Evolutionary conservation across 2,797 vertebrate species (phyloP), one percentile per base, ranked within the genome.

Genomic region (Spinus olivaceus): DNA sequence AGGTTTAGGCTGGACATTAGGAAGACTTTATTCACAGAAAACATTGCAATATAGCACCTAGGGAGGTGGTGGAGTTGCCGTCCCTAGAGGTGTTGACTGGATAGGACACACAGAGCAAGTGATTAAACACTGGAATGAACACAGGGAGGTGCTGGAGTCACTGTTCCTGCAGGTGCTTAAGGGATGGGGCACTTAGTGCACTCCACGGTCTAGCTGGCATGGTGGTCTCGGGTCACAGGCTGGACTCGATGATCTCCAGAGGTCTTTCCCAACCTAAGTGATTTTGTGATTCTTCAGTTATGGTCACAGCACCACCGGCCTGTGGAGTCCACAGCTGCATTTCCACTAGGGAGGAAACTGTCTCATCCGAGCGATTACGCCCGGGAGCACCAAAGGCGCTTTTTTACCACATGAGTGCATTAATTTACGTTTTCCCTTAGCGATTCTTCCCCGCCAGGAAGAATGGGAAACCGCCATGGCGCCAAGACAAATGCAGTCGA

Each of bases 401-500:
- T 61, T 59, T 7, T 4, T 30, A 6, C 10, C 2, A 30, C 7
- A 3, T 1, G 6, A 33, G 3, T 3, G 16, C 27, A 47, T 32
- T n/a, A 7, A 50, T 21, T 30, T 42, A 24, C 37, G 10, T 7
- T 23, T 42, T 53, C 13, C 10, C 33, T 12, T 3, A 2, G 22
- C 3, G 41, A 9, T 27, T 44, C 5, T 8, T 7, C 24, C 12
- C 27, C 2, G 2, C 19, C 30, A 32, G 3, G 37, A 37, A 37
- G 37, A 37, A 14, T 3, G 2, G 3, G 4, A 50, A 39, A 8
- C 10, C 28, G 1, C 21, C 10, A 18, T 0, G 2, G 1, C 20
- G 2, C 1, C 24, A 2, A 32, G 2, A 2, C 5, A 10, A 23
- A 11, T 0, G 0, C 20, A 21, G 2, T 1, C 1, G 1, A 8